Evolutionary conservation across 1,140 invertebrate genomes (phyloP).

Genomic region (Scaptomyza hsui): DNA sequence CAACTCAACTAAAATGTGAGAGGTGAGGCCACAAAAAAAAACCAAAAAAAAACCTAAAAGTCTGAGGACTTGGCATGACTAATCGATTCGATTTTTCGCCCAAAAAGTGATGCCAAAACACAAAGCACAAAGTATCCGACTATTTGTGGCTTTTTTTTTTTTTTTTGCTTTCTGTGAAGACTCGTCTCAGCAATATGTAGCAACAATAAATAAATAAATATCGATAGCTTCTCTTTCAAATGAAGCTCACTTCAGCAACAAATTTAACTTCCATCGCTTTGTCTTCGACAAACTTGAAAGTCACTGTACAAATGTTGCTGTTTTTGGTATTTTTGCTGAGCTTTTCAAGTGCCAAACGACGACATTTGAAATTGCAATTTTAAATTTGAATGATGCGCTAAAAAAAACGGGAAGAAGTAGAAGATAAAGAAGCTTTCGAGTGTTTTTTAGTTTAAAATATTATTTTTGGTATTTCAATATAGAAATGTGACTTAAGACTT

Average conservation of each 20-base stretch:
- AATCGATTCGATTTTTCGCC: slow-evolving; percentile 80
- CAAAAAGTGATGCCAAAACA: slow-evolving; percentile 66
- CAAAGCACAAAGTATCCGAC: background rate
- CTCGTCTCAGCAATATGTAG: background rate
- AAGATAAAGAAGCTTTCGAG: background rate
- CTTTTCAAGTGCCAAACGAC: slow-evolving; percentile 38
- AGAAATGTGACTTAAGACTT: no score
- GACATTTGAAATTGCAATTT: slow-evolving; percentile 40
- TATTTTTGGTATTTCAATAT: no score
- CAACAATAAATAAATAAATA: slow-evolving; percentile 35
- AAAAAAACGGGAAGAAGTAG: background rate
- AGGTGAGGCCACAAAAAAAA: slow-evolving; percentile 31
- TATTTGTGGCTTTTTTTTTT: slow-evolving; percentile 22
- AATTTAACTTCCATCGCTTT: slow-evolving; percentile 27
- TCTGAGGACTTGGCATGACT: slow-evolving; percentile 75
- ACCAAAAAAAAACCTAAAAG: slow-evolving; percentile 11
- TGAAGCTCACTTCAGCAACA: slow-evolving; percentile 5
- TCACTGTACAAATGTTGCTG: slow-evolving; percentile 45
- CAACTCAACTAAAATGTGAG: slow-evolving; percentile 47
- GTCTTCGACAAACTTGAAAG: slow-evolving; percentile 47
- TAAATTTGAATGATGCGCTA: slow-evolving; percentile 9
- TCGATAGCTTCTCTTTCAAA: slow-evolving; percentile 18
- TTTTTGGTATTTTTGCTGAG: background rate
- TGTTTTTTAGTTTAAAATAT: no score
- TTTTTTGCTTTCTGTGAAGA: slow-evolving; percentile 9